Percentiles rank a stretch among this genome's conserved stretches.
These are phyloP conservation scores for Cryptocheilus praepositus DNA, from an alignment of 2,888 invertebrate genomes.

Conservation along the genomic window DNA sequence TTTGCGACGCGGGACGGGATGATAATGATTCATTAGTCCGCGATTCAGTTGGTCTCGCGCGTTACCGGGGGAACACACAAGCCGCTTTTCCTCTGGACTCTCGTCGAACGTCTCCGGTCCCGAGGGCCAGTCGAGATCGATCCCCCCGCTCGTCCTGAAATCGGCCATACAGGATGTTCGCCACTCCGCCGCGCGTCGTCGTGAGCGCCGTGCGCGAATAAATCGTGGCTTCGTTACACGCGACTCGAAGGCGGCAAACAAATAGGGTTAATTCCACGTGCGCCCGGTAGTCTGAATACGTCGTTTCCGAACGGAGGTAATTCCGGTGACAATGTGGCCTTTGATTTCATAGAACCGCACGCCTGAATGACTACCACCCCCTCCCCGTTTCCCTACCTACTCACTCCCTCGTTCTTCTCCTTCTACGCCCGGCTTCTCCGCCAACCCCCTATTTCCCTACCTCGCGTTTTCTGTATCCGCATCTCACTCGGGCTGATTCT, in stretches of 20 bases:
- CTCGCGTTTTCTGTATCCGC: conserved; percentile 3
- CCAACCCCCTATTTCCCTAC: conserved; percentile 27
- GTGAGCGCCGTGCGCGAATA: conserved; percentile 54
- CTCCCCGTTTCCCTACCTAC: conserved; percentile 36
- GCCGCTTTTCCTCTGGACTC: conserved; percentile 11
- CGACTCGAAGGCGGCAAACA: conserved; percentile 69
- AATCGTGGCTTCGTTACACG: conserved; percentile 69
- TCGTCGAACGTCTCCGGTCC: conserved; percentile 3
- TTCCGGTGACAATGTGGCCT: conserved; percentile 74
- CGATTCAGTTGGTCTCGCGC: conserved; percentile 45
- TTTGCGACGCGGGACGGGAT: no score
- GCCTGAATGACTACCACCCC: conserved; percentile 67
- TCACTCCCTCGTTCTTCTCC: conserved; percentile 36
- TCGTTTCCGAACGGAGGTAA: conserved; percentile 74
- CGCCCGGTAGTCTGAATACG: conserved; percentile 70
- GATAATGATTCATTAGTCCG: conserved; percentile 51
- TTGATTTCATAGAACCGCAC: conserved; percentile 73
- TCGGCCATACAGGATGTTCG: conserved; percentile 28
- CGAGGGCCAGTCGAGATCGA: conserved; percentile 3
- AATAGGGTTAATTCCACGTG: conserved; percentile 74
- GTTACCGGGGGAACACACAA: conserved; percentile 33
- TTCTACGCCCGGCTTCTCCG: conserved; percentile 34
- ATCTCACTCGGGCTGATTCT: no score
- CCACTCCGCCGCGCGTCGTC: conserved; percentile 4
- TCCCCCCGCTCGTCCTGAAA: conserved; percentile 5